Base-by-base conservation (phyloP, 2,113 vertebrate genomes). In the Gasterosteus aculeatus region DNA sequence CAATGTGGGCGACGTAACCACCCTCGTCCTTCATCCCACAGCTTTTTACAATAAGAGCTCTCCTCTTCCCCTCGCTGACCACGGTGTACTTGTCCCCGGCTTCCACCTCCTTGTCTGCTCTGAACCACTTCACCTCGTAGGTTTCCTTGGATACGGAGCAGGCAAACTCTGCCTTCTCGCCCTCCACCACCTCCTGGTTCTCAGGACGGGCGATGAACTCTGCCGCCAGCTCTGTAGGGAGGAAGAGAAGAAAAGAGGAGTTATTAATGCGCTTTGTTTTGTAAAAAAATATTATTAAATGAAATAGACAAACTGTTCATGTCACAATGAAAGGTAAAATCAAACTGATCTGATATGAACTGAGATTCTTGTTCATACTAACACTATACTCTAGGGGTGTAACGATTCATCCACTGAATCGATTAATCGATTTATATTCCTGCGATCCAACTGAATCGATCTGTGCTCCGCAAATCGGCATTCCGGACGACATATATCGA, bases 131-230 rank as follows among this genome's bases (percentile, higher is more conserved):
- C 10, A 98, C 97, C 78, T 95, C 88, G 59, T 96, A 96, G 49
- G 92, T 94, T 35, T 99, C 97, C 78, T 99, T 99, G 64, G 97
- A 99, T 16, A 99, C 96, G 1, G 97, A 94, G 88, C 98, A 99
- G 76, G 89, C 77, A 85, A 99, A 99, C 92, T 98, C 96, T 14
- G 96, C 98, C 80, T 96, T 96, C 84, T 99, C 95, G 60, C 98
- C 98, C 90, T 99, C 98, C 84, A 99, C 95, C 61, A 97, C 95
- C 84, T 99, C 97, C 91, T 96, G 91, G 82, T 95, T 98, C 92
- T 98, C 95, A 72, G 98, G 98, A 82, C 94, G 95, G 54, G 96
- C 92, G 80, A 98, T 95, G 90, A 99, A 99, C 91, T 99, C 97
- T n/a, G 98, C 97, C 4, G 97, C 96, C 85, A 98, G 95, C 92